Evolutionary conservation across 1,140 invertebrate genomes (phyloP).

Genomic region (Mycetomoellerius zeteki): DNA sequence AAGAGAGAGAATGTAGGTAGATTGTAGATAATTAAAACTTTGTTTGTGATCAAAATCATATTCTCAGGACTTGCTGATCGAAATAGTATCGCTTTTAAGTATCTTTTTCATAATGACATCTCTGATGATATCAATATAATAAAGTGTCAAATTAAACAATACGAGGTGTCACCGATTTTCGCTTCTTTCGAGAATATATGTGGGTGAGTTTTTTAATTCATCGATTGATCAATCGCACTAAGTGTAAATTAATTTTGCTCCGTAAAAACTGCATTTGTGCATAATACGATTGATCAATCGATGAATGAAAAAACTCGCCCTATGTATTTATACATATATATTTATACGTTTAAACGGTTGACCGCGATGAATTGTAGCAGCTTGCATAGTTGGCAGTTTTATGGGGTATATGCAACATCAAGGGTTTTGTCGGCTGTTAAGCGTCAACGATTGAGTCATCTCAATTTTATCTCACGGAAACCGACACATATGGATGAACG

Average conservation of each 20-base stretch:
- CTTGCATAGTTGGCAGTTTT: not conserved
- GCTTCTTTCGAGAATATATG: not conserved
- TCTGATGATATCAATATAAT: not conserved
- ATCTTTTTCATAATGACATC: not conserved
- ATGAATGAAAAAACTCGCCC: no score
- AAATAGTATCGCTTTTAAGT: not conserved
- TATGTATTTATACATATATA: not conserved
- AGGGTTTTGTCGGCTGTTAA: constrained; percentile 14
- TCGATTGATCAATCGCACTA: no score
- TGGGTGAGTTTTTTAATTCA: no score
- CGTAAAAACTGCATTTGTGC: no score
- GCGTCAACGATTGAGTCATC: not conserved
- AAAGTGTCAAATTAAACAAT: not conserved
- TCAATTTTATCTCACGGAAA: constrained; percentile 26
- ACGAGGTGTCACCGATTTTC: not conserved
- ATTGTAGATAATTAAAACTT: not conserved
- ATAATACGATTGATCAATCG: no score
- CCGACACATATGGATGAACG: not conserved
- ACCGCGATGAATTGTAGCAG: not conserved
- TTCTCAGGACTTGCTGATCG: not conserved
- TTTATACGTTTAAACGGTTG: constrained; percentile 25
- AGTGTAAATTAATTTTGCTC: no score
- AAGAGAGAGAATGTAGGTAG: not conserved
- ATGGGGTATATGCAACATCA: not conserved
- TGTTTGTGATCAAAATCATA: not conserved